Evolutionary conservation across 1,140 invertebrate species (phyloP), one percentile per base, ranked within the genome.

Genomic region (Drosophila ananassae): DNA sequence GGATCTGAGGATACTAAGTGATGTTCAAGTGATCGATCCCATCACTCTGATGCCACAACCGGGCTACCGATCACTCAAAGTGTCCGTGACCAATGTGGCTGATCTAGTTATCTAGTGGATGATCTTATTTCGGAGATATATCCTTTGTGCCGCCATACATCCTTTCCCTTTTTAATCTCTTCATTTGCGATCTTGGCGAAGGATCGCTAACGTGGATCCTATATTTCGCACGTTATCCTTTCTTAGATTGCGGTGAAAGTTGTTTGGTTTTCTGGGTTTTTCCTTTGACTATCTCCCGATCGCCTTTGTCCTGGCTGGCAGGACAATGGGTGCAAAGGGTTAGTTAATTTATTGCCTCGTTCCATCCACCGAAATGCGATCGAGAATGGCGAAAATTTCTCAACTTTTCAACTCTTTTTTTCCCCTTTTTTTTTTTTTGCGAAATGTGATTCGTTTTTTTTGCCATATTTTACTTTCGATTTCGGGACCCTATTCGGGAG

Each of bases 381-480:
- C 30, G 12, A 37, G 34, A 37, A 51, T 56, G 37, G 60, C 50
- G 71, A 77, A 22, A 47, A 79, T 77, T 73, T 76, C 73, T 81
- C 73, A 85, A 85, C 54, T 80, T 87, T 87, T 85, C 77, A 87
- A 87, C 81, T 84, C 82, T 84, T 84, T 84, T 73, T 44, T 21
- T 12, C 7, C 28, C 37, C 24, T 13, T 51, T 71, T 71, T 37
- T 50, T 58, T 61, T 58, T 61, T 47, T 61, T 48, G 57, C 56
- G 46, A 47, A 46, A 55, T 74, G 55, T 47, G 58, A 60, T 61
- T 72, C 17, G 17, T 17, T 17, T 17, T 61, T 75, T 85, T 77
- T 56, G 64, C 64, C 64, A 13, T 13, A 39, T 2, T 48, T 52
- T 22, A 59, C 24, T 55, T 22, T 13, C 34, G n/a, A 39, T 61